These are phyloP conservation scores for Amazona vittata DNA, from an alignment of 2,113 vertebrate genomes.

Conservation along the genomic window DNA sequence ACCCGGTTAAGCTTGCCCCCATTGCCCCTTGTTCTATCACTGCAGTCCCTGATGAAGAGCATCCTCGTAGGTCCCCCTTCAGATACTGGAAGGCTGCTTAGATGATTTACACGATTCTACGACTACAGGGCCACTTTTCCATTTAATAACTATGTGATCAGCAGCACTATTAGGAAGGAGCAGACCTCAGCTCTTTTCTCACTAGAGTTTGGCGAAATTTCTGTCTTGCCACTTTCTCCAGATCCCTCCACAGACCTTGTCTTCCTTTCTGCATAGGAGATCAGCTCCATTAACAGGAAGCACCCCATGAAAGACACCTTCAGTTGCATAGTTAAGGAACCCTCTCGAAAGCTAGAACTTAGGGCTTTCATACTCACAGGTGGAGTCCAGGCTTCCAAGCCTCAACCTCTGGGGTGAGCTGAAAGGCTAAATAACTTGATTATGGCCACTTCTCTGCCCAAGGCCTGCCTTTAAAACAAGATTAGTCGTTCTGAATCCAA, in stretches of 20 bases:
- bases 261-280: background rate
- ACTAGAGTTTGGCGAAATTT: background rate
- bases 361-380: background rate
- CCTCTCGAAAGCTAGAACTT: background rate
- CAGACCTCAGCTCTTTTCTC: background rate
- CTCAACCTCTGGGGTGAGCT: background rate
- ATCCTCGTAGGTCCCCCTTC: background rate
- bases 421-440: background rate
- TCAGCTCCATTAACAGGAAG: background rate
- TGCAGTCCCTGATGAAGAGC: background rate
- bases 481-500: background rate
- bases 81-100: background rate
- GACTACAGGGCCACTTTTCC: background rate
- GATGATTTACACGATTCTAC: background rate
- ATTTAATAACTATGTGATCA: background rate
- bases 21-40: background rate
- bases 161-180: background rate
- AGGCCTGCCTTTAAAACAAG: background rate
- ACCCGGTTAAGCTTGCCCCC: background rate
- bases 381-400: background rate
- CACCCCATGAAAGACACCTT: background rate
- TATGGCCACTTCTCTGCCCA: background rate
- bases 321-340: background rate
- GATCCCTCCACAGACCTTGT: background rate
- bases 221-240: background rate